phyloP scores from a whole-genome alignment of 2,797 vertebrate genomes.

The Hafferia zeledoni region DNA sequence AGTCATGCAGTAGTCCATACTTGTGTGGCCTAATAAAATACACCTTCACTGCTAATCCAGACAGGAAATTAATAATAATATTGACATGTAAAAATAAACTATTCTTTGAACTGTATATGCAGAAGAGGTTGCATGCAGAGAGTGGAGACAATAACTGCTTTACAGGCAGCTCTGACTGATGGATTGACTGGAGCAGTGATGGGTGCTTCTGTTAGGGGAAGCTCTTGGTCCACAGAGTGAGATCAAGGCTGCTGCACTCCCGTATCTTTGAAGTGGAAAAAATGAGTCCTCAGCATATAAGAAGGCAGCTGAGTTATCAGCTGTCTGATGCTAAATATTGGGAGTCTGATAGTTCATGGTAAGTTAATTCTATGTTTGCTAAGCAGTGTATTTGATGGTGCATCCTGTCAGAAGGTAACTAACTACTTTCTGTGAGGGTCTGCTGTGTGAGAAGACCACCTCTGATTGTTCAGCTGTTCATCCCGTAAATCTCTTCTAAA shows the following conservation, averaged over 20 bases:
- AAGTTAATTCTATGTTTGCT: background rate
- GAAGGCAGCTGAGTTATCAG: background rate
- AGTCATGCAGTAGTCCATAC: background rate
- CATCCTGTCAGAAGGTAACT: background rate
- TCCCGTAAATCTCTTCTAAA: background rate
- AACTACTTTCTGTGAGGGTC: background rate
- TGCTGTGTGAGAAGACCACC: background rate
- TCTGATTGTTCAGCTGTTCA: background rate
- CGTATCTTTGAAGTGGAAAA: background rate
- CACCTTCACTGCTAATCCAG: slow-evolving; percentile 22
- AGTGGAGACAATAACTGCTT: background rate
- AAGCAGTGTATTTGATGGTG: background rate
- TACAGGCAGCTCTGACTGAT: background rate
- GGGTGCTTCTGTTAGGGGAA: background rate
- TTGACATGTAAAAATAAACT: slow-evolving; percentile 12
- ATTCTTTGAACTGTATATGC: background rate
- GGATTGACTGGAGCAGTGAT: background rate
- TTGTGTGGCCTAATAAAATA: slow-evolving; percentile 40
- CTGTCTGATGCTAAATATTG: background rate
- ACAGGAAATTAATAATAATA: slow-evolving; percentile 48
- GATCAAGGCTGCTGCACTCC: background rate
- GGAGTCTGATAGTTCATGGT: background rate
- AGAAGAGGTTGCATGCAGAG: background rate
- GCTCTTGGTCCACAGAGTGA: background rate
- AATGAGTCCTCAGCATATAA: background rate